These are phyloP conservation scores for Anoplolepis gracilipes DNA, from an alignment of 1,140 invertebrate species.

Conservation along the genomic window DNA sequence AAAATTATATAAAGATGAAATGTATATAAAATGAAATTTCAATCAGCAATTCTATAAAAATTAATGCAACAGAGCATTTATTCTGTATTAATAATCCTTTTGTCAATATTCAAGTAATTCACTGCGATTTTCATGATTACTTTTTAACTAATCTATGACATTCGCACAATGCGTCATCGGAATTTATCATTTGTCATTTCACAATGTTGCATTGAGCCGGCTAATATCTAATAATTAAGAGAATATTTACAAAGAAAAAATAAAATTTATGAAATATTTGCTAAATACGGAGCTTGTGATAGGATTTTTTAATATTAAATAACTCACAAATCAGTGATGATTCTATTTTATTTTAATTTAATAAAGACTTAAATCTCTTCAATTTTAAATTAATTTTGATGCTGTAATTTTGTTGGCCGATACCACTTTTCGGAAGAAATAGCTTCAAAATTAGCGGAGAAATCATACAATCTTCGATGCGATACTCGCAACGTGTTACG, in stretches of 20 bases:
- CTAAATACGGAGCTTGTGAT: background rate
- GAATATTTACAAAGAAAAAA: background rate
- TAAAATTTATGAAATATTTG: background rate
- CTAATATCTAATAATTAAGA: conserved; percentile 13
- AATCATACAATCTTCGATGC: conserved; percentile 23
- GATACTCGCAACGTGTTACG: conserved; percentile 16
- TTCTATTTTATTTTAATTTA: background rate
- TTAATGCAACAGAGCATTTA: background rate
- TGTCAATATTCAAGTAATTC: background rate
- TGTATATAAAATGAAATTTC: background rate
- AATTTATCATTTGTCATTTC: conserved; percentile 25
- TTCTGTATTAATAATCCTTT: background rate
- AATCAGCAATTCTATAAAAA: conserved; percentile 17
- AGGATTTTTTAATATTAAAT: background rate
- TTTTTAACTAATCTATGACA: conserved; percentile 10
- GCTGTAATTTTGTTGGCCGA: background rate
- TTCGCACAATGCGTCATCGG: conserved; percentile 10
- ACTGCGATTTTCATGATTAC: background rate
- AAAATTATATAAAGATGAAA: background rate
- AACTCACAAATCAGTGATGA: background rate
- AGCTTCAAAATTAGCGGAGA: background rate
- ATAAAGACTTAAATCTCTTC: background rate
- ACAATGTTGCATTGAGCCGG: background rate
- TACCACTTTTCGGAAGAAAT: background rate
- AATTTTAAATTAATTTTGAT: background rate